Evolutionary conservation across 1,140 invertebrate genomes (phyloP).

Genomic region (Drosophila equinoxialis): DNA sequence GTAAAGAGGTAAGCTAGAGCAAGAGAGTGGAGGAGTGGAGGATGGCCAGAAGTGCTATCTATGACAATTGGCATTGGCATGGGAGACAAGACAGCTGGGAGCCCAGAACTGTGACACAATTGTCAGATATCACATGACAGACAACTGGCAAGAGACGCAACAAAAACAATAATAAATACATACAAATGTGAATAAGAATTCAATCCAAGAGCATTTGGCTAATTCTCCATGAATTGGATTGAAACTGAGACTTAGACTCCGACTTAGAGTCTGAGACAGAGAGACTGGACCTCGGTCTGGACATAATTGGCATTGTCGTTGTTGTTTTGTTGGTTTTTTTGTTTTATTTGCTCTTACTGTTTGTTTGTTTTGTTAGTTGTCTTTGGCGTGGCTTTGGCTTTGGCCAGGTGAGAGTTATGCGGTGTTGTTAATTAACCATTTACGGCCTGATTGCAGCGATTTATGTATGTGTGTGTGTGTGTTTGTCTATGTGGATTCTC

Average conservation of each 20-base stretch:
- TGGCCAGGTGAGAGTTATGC: conserved; percentile 75
- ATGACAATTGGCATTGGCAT: conserved; percentile 73
- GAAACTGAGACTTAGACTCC: conserved; percentile 39
- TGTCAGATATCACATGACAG: conserved; percentile 62
- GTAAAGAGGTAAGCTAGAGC: background rate
- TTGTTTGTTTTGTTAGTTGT: conserved; percentile 34
- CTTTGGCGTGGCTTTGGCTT: conserved; percentile 48
- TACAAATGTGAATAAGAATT: conserved; percentile 10
- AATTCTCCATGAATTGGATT: conserved; percentile 52
- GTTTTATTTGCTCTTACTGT: conserved; percentile 2
- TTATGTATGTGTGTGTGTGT: conserved; percentile 15
- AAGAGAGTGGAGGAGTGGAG: background rate
- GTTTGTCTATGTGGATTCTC: conserved; percentile 1
- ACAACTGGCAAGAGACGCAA: conserved; percentile 25
- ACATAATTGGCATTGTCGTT: conserved; percentile 75
- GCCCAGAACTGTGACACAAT: conserved; percentile 69
- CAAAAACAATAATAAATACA: conserved; percentile 17
- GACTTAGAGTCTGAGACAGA: conserved; percentile 41
- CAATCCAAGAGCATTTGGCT: conserved; percentile 24
- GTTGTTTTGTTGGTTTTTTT: conserved; percentile 12
- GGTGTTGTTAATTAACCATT: conserved; percentile 79
- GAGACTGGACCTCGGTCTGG: conserved; percentile 65
- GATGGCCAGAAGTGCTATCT: conserved; percentile 30
- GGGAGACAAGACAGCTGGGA: conserved; percentile 31
- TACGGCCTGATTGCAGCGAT: conserved; percentile 67